Evolutionary conservation across 2,113 vertebrate genomes (phyloP).

Genomic region (Notothenia rossii): DNA sequence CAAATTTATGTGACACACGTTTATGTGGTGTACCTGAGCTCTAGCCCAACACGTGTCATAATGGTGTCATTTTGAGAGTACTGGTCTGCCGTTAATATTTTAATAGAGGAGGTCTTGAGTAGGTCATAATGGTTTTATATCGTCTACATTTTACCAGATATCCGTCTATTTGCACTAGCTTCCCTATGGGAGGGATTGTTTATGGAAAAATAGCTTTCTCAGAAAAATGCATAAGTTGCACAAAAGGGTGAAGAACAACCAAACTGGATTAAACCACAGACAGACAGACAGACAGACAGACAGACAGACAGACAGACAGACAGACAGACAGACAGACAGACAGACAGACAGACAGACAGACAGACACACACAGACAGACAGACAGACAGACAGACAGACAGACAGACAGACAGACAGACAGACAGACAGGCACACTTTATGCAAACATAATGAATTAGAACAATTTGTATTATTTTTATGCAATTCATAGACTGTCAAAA

Average conservation of each 20-base stretch:
- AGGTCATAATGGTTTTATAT: constrained; percentile 69
- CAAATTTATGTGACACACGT: constrained; percentile 85
- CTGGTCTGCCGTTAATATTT: constrained; percentile 61
- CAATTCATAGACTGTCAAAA: not conserved
- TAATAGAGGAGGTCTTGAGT: constrained; percentile 61
- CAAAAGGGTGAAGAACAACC: constrained; percentile 9
- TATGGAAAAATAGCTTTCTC: constrained; percentile 29
- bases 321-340: no score
- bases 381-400: no score
- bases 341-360: no score
- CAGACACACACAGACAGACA: no score
- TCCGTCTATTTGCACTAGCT: constrained; percentile 27
- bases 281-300: no score
- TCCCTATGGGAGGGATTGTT: constrained; percentile 35
- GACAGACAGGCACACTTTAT: no score
- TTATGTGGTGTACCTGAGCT: constrained; percentile 65
- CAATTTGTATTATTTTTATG: not conserved
- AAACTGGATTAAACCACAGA: not conserved
- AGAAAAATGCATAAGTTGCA: constrained; percentile 7
- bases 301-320: no score
- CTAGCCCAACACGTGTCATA: constrained; percentile 50
- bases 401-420: no score
- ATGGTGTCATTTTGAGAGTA: constrained; percentile 57
- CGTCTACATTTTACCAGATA: constrained; percentile 37
- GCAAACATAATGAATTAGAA: not conserved